Conservation (phyloP, 2,113 vertebrate species). For the Maccullochella peelii region DNA sequence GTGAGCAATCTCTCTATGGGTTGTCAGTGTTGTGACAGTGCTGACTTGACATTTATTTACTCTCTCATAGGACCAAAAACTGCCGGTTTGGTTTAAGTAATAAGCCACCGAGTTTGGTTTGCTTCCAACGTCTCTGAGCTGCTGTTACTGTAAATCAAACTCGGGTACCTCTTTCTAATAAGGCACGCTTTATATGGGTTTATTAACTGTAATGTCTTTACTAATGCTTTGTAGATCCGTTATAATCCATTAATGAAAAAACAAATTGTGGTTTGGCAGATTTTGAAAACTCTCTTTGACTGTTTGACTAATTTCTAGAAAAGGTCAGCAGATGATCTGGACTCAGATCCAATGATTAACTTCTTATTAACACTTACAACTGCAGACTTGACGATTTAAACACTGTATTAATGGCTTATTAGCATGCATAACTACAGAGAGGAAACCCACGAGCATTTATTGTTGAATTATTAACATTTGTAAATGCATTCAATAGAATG, state of each 20-base stretch:
- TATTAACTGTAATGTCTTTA: background rate
- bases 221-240: background rate
- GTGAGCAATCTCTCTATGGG: conserved; percentile 85
- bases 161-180: background rate
- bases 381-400: background rate
- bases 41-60: conserved; percentile 71
- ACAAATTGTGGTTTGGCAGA: background rate
- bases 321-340: background rate
- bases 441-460: background rate
- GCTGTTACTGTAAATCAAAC: conserved; percentile 5
- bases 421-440: no score
- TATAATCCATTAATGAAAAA: background rate
- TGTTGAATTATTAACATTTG: background rate
- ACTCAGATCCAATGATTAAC: background rate
- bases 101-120: background rate
- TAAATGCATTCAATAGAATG: background rate
- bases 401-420: background rate
- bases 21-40: conserved; percentile 88
- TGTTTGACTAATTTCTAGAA: background rate
- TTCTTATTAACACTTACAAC: background rate
- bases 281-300: background rate
- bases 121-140: background rate
- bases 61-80: conserved; percentile 47
- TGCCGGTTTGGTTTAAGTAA: background rate
- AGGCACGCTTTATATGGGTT: no score